These are phyloP conservation scores for Circaetus gallicus DNA, from an alignment of 2,113 vertebrate species.

Conservation along the genomic window DNA sequence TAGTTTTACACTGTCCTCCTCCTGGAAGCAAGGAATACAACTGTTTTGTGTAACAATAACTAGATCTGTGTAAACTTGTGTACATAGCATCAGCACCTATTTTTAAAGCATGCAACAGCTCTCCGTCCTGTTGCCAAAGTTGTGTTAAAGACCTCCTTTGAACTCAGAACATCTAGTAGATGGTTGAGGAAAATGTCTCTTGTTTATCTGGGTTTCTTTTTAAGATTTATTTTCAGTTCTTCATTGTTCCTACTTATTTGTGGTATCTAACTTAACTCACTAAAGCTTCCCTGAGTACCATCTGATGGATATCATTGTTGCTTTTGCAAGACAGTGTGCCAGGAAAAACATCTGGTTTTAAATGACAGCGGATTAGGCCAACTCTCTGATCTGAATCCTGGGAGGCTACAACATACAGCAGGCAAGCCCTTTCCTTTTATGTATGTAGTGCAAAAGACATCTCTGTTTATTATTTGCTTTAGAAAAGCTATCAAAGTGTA, in stretches of 20 bases:
- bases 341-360: conserved; percentile 59
- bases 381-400: conserved; percentile 39
- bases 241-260: conserved; percentile 7
- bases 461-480: conserved; percentile 43
- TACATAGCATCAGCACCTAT: neutral
- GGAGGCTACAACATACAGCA: neutral
- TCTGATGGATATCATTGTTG: conserved; percentile 38
- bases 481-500: conserved; percentile 20
- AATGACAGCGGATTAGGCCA: conserved; percentile 40
- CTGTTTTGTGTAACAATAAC: neutral
- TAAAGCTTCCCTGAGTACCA: neutral
- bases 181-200: neutral
- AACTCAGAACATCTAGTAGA: neutral
- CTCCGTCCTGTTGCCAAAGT: neutral
- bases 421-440: conserved; percentile 20
- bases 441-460: neutral
- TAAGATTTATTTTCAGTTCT: conserved; percentile 11
- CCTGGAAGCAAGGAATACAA: neutral
- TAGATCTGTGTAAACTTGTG: neutral
- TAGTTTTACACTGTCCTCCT: neutral
- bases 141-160: neutral
- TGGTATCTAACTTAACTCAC: conserved; percentile 1
- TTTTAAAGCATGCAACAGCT: neutral
- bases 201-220: neutral
- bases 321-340: conserved; percentile 16